A percentile compares a stretch with the other conserved stretches of the same genome.
Conservation (phyloP, 2,888 invertebrate species). For the Drosophila emarginata region DNA sequence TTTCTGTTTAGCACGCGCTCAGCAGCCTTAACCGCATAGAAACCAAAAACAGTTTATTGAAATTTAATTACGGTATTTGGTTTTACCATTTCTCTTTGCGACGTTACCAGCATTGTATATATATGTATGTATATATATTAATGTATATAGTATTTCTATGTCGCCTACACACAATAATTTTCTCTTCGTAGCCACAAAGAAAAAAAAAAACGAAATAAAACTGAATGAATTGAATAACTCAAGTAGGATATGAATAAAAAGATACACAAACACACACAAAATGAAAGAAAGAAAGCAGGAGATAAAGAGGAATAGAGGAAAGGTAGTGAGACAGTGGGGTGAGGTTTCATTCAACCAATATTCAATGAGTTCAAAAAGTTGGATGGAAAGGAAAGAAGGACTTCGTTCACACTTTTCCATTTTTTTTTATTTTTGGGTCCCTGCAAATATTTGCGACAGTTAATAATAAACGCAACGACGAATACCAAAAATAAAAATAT, state of each 20-base stretch:
- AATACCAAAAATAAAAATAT: not conserved
- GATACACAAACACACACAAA: not conserved
- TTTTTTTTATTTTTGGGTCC: conserved; percentile 35
- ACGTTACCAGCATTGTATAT: not conserved
- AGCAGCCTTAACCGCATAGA: not conserved
- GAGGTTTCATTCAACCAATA: not conserved
- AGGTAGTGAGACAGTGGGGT: no score
- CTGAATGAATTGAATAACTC: conserved; percentile 2
- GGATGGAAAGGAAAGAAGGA: conserved; percentile 18
- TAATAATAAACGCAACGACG: conserved; percentile 67
- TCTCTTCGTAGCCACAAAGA: not conserved
- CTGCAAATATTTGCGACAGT: conserved; percentile 64
- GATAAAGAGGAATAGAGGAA: no score
- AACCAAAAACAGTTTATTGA: conserved; percentile 3
- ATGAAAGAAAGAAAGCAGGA: not conserved
- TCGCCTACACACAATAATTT: conserved; percentile 4
- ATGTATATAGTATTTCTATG: not conserved
- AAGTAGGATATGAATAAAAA: conserved; percentile 1
- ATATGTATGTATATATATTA: no score
- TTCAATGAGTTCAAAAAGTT: not conserved
- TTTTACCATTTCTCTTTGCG: conserved; percentile 1
- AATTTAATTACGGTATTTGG: conserved; percentile 7
- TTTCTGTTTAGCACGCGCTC: conserved; percentile 3
- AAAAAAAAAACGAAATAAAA: not conserved
- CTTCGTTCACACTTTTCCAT: conserved; percentile 29